phyloP scores from a whole-genome alignment of 2,888 invertebrate species.

The Ptilodon capucinus region DNA sequence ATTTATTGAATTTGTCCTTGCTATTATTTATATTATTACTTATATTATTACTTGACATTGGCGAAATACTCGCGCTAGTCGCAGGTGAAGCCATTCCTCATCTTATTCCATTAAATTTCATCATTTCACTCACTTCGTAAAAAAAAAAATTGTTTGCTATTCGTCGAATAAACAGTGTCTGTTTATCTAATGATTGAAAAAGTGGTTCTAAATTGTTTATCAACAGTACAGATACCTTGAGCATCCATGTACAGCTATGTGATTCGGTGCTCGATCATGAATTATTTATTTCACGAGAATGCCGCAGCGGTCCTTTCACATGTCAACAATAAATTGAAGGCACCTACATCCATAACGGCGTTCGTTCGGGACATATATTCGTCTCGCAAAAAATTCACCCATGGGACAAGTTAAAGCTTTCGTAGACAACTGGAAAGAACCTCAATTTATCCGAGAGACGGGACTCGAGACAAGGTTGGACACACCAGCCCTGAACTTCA shows the following conservation, averaged over 20 bases:
- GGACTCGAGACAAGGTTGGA: slow-evolving; percentile 4
- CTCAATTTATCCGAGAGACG: slow-evolving; percentile 23
- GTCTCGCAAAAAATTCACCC: slow-evolving; percentile 35
- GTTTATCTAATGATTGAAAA: too few species aligned
- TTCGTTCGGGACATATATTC: slow-evolving; percentile 34
- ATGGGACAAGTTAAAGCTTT: slow-evolving; percentile 36
- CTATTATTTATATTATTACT: too few species aligned
- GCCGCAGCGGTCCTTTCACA: slow-evolving; percentile 20
- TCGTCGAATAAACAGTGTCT: too few species aligned
- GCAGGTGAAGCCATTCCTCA: too few species aligned
- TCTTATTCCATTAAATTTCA: too few species aligned
- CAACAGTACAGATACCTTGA: too few species aligned
- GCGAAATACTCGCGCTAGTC: too few species aligned
- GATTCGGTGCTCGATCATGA: slow-evolving; percentile 14
- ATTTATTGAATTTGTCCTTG: too few species aligned
- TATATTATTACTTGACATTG: too few species aligned
- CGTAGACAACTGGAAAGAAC: slow-evolving; percentile 26
- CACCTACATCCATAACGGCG: slow-evolving; percentile 33
- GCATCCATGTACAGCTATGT: slow-evolving; percentile 1
- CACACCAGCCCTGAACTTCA: background rate
- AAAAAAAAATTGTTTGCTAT: too few species aligned
- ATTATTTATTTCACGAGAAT: slow-evolving; percentile 26
- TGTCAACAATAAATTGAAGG: slow-evolving; percentile 43
- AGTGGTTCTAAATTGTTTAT: too few species aligned
- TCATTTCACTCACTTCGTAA: too few species aligned